Evolutionary conservation across 2,888 invertebrate species (phyloP).

Genomic region (Agrochola macilenta): DNA sequence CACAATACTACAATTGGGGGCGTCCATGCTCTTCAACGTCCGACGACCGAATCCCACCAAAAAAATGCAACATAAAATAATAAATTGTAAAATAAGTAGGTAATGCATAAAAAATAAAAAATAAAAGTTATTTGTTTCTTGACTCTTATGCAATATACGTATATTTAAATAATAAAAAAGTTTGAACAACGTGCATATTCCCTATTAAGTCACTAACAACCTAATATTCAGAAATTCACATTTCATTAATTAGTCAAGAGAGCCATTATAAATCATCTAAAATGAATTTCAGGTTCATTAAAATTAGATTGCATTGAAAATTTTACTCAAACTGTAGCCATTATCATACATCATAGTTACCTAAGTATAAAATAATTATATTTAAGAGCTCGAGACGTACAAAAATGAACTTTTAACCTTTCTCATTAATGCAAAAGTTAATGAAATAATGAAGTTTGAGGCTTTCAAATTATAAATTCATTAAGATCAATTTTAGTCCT

Average conservation of each 20-base stretch:
- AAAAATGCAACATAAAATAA: no score
- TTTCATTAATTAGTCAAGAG: neutral
- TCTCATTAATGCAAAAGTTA: conserved; percentile 42
- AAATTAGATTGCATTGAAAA: conserved; percentile 5
- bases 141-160: no score
- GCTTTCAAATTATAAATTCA: conserved; percentile 51
- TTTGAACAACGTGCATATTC: no score
- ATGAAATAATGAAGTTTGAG: conserved; percentile 56
- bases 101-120: no score
- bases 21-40: no score
- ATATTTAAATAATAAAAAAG: no score
- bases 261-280: conserved; percentile 5
- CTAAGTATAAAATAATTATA: conserved; percentile 33
- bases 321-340: conserved; percentile 9
- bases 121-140: no score
- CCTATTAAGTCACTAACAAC: neutral
- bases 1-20: no score
- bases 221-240: neutral
- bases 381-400: conserved; percentile 16
- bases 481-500: conserved; percentile 42
- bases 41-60: no score
- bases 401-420: conserved; percentile 50
- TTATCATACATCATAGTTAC: conserved; percentile 35
- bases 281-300: conserved; percentile 30
- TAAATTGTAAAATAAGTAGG: no score